Conservation (phyloP, 2,113 vertebrate species). For the Rhizomys pruinosus region DNA sequence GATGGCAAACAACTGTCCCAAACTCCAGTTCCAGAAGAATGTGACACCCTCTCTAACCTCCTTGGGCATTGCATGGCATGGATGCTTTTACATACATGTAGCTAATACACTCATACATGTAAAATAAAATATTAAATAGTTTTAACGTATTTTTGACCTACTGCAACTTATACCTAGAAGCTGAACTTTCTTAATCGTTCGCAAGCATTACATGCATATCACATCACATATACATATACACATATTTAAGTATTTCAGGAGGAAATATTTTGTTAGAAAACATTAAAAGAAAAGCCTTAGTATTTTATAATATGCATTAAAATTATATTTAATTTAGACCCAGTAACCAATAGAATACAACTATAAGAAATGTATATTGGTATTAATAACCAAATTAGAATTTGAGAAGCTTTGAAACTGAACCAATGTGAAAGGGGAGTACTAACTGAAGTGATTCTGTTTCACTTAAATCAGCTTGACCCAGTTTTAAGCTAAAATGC, state of each 20-base stretch:
- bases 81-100: too few species aligned
- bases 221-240: not conserved
- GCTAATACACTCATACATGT: too few species aligned
- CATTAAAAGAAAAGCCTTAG: not conserved
- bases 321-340: slow-evolving; percentile 20
- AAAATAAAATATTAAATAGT: too few species aligned
- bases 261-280: not conserved
- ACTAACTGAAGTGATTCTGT: slow-evolving; percentile 24
- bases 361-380: not conserved
- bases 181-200: not conserved
- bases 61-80: too few species aligned
- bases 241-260: not conserved
- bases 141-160: too few species aligned
- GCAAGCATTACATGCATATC: not conserved
- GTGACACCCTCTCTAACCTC: too few species aligned
- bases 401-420: slow-evolving; percentile 30
- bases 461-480: slow-evolving; percentile 24
- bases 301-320: slow-evolving; percentile 36
- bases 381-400: slow-evolving; percentile 45
- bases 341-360: not conserved
- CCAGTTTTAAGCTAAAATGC: slow-evolving; percentile 40
- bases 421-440: slow-evolving; percentile 32
- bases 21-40: too few species aligned
- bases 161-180: not conserved
- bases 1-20: too few species aligned